A percentile compares a stretch with the other conserved stretches of the same genome.
These are phyloP conservation scores for Diadema setosum DNA, from an alignment of 35 echinoderm and acorn worm species.

Conservation along the genomic window DNA sequence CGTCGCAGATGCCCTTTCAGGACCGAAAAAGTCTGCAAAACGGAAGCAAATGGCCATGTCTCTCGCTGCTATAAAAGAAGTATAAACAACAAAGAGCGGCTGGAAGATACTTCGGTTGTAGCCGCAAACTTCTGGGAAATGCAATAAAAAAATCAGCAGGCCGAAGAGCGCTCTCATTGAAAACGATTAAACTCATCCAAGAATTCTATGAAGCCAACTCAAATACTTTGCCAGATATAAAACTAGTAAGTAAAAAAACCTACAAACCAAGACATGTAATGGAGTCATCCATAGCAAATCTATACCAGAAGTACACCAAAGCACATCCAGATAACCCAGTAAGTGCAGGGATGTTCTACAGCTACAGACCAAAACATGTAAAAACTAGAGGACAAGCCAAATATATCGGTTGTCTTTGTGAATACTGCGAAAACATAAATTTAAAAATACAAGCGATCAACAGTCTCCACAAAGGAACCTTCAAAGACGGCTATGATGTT, in stretches of 20 bases:
- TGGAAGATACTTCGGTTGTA: slow-evolving; percentile 1
- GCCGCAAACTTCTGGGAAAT: slow-evolving; percentile 14
- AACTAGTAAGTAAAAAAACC: too few relatives aligned
- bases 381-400: too few relatives aligned
- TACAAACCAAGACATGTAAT: slow-evolving; percentile 42
- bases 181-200: slow-evolving; percentile 38
- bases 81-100: too few relatives aligned
- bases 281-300: slow-evolving; percentile 41
- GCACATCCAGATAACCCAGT: slow-evolving; percentile 45
- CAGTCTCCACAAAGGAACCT: too few relatives aligned
- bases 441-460: slow-evolving; percentile 10
- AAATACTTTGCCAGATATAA: slow-evolving; percentile 46
- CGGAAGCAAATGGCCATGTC: slow-evolving; percentile 13
- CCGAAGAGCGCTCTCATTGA: slow-evolving; percentile 27
- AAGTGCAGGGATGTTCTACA: slow-evolving; percentile 46
- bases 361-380: slow-evolving; percentile 55
- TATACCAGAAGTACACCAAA: slow-evolving; percentile 36
- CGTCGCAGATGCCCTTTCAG: neutral
- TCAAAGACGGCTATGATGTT: too few relatives aligned
- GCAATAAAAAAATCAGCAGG: slow-evolving; percentile 25
- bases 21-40: slow-evolving; percentile 20
- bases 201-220: slow-evolving; percentile 60
- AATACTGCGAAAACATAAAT: too few relatives aligned
- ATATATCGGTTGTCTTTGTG: too few relatives aligned
- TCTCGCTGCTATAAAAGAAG: too few relatives aligned